Evolutionary conservation across 2,797 vertebrate genomes (phyloP).

Genomic region (Sitta carolinensis): DNA sequence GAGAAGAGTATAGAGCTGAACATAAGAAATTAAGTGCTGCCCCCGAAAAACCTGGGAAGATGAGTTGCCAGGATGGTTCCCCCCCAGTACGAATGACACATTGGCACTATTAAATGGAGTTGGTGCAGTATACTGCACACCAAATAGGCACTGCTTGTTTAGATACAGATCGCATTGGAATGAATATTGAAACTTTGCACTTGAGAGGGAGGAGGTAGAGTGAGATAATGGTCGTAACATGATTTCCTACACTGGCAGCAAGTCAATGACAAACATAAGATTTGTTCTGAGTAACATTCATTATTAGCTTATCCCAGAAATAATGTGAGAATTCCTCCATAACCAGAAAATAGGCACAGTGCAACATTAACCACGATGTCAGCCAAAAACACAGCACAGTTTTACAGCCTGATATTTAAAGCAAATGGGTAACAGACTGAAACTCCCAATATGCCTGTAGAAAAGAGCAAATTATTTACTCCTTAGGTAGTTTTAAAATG

Average conservation of each 20-base stretch:
- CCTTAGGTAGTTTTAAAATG: conserved; percentile 29
- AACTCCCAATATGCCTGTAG: not conserved
- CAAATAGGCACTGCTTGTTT: not conserved
- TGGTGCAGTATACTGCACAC: not conserved
- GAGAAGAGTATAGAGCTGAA: not conserved
- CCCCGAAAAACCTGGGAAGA: not conserved
- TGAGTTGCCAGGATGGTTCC: not conserved
- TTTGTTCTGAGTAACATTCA: not conserved
- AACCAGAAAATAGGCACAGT: conserved; percentile 26
- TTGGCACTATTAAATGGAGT: not conserved
- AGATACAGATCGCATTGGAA: not conserved
- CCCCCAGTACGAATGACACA: not conserved
- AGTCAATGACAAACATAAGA: conserved; percentile 21
- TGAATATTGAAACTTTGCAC: not conserved
- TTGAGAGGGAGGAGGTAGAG: not conserved
- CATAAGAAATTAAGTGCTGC: not conserved
- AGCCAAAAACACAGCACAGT: conserved; percentile 36
- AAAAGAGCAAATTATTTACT: conserved; percentile 46
- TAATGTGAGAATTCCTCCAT: conserved; percentile 54
- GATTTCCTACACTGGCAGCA: conserved; percentile 25
- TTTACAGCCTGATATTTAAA: conserved; percentile 37
- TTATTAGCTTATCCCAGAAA: conserved; percentile 50
- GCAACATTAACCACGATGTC: not conserved
- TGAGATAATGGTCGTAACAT: conserved; percentile 3
- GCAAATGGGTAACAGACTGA: conserved; percentile 48